Evolutionary conservation across 2,113 vertebrate species (phyloP).

Genomic region (Pedetes capensis): DNA sequence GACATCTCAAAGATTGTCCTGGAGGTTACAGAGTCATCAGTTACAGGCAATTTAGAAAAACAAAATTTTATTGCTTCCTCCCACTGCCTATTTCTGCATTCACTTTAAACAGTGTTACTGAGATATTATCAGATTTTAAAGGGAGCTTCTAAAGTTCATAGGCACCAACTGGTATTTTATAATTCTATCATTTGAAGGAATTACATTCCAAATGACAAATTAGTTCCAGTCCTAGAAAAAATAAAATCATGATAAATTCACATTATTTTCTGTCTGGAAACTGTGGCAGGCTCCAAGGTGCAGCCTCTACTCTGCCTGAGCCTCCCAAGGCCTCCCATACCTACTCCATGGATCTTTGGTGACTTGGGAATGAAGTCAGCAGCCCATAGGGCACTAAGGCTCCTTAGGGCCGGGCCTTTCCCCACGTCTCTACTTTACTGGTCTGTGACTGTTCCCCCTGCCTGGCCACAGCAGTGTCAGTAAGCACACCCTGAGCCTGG

Average conservation of each 20-base stretch:
- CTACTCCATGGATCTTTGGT: background rate
- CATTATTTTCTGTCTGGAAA: background rate
- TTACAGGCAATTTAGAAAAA: background rate
- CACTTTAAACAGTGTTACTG: background rate
- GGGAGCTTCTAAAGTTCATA: slow-evolving; percentile 11
- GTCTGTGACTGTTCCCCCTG: background rate
- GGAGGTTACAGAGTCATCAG: background rate
- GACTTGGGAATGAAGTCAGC: background rate
- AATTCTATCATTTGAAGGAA: slow-evolving; percentile 8
- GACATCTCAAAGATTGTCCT: background rate
- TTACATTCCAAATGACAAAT: slow-evolving; percentile 17
- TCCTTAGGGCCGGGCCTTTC: background rate
- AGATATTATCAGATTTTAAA: background rate
- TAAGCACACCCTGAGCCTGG: background rate
- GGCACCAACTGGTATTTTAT: background rate
- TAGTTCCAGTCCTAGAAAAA: background rate
- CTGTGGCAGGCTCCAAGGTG: background rate
- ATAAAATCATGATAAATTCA: background rate
- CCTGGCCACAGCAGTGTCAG: background rate
- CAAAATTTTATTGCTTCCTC: background rate
- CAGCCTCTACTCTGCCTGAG: background rate
- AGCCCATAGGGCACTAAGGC: background rate
- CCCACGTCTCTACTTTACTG: background rate
- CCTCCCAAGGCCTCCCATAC: background rate
- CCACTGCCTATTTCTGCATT: background rate